phyloP scores from a whole-genome alignment of 2,797 vertebrate genomes.

The Tokudaia muenninki region DNA sequence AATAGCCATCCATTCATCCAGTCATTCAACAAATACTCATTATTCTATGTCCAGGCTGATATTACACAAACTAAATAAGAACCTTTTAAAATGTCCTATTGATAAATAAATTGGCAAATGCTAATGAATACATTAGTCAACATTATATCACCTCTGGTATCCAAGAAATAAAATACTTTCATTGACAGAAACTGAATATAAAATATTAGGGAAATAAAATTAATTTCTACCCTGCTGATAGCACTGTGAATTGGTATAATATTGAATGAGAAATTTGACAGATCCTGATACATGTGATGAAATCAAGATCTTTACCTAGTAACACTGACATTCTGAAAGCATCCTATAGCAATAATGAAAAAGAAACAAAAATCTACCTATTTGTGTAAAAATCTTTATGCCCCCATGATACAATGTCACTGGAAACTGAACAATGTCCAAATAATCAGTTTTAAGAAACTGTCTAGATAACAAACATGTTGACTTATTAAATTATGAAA shows the following conservation, averaged over 20 bases:
- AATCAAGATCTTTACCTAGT: background rate
- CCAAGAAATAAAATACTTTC: conserved; percentile 4
- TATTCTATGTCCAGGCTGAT: background rate
- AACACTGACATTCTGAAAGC: background rate
- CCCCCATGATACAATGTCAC: background rate
- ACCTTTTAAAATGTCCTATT: background rate
- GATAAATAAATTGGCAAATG: conserved; percentile 6
- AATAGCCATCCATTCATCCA: background rate
- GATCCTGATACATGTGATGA: conserved; percentile 39
- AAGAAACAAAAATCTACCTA: background rate
- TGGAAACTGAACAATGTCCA: background rate
- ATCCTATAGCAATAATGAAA: background rate
- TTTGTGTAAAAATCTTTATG: conserved; percentile 8
- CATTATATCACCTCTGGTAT: background rate
- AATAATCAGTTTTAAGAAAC: background rate
- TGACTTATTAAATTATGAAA: background rate
- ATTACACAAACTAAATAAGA: background rate
- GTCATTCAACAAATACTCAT: background rate
- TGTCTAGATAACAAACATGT: background rate
- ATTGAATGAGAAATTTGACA: background rate
- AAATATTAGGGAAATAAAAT: background rate
- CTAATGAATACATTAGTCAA: background rate
- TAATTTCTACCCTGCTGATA: background rate
- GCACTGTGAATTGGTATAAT: background rate
- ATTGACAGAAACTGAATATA: background rate